Evolutionary conservation across 2,888 invertebrate species (phyloP).

Genomic region (Limnephilus lunatus): DNA sequence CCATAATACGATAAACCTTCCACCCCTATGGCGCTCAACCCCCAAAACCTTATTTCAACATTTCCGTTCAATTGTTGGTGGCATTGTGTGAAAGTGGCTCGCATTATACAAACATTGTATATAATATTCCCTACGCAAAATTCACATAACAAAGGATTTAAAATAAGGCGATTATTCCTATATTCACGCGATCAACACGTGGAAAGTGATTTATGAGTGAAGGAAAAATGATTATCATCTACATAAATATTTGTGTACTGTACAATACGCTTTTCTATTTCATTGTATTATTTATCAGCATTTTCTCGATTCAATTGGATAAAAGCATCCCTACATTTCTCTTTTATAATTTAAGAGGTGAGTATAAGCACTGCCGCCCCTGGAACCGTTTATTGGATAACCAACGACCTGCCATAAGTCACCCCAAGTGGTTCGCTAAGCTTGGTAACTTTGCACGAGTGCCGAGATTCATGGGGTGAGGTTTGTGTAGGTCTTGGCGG

Average conservation of each 20-base stretch:
- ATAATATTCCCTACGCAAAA: not conserved
- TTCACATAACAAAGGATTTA: not conserved
- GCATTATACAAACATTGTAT: constrained; percentile 26
- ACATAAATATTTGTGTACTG: too few relatives aligned
- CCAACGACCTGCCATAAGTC: too few relatives aligned
- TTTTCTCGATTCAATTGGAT: not conserved
- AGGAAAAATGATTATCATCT: not conserved
- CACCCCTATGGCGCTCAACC: not conserved
- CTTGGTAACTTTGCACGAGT: too few relatives aligned
- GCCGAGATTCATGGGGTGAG: too few relatives aligned
- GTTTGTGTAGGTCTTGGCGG: too few relatives aligned
- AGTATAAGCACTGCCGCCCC: too few relatives aligned
- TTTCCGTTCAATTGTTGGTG: constrained; percentile 35
- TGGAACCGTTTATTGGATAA: too few relatives aligned
- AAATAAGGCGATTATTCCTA: not conserved
- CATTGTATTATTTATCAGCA: not conserved
- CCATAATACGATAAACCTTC: constrained; percentile 23
- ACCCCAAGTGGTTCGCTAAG: too few relatives aligned
- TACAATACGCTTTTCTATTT: not conserved
- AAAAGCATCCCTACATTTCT: not conserved
- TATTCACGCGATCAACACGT: constrained; percentile 2
- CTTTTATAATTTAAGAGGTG: too few relatives aligned
- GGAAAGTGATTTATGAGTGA: not conserved
- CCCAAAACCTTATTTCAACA: constrained; percentile 26
- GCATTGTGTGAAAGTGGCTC: constrained; percentile 16